These are phyloP conservation scores for Erebia aethiops DNA, from an alignment of 2,888 invertebrate species.

Conservation along the genomic window DNA sequence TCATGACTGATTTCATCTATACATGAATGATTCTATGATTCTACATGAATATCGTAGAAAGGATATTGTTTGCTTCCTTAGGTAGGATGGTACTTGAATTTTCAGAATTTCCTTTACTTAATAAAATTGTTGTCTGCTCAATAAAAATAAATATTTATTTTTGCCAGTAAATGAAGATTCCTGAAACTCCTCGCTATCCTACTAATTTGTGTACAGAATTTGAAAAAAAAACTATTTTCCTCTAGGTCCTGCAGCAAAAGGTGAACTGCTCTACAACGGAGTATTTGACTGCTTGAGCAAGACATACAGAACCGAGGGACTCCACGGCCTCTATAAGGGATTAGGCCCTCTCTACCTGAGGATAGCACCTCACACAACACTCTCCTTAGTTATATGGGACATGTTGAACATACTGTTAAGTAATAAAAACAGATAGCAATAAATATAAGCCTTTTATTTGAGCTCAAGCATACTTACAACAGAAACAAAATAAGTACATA, in stretches of 20 bases:
- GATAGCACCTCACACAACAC: conserved; percentile 90
- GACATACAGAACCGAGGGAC: conserved; percentile 89
- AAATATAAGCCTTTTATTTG: neutral
- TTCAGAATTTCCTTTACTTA: no score
- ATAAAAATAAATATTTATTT: no score
- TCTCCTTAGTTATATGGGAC: conserved; percentile 91
- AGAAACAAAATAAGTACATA: neutral
- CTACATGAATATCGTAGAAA: no score
- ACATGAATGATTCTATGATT: no score
- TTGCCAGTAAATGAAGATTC: no score
- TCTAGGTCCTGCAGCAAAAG: conserved; percentile 84
- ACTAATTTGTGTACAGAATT: no score
- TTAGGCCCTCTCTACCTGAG: conserved; percentile 89
- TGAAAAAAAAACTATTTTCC: neutral
- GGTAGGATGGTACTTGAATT: no score
- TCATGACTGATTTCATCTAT: no score
- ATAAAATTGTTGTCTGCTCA: no score
- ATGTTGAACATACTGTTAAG: conserved; percentile 66
- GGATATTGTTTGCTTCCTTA: no score
- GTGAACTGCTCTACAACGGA: conserved; percentile 87
- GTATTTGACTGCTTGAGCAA: conserved; percentile 90
- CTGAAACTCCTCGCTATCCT: no score
- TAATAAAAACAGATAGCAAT: conserved; percentile 53
- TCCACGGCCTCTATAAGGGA: conserved; percentile 91
- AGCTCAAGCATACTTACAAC: neutral